Evolutionary conservation across 2,797 vertebrate species (phyloP).

Genomic region (Loriculus beryllinus): DNA sequence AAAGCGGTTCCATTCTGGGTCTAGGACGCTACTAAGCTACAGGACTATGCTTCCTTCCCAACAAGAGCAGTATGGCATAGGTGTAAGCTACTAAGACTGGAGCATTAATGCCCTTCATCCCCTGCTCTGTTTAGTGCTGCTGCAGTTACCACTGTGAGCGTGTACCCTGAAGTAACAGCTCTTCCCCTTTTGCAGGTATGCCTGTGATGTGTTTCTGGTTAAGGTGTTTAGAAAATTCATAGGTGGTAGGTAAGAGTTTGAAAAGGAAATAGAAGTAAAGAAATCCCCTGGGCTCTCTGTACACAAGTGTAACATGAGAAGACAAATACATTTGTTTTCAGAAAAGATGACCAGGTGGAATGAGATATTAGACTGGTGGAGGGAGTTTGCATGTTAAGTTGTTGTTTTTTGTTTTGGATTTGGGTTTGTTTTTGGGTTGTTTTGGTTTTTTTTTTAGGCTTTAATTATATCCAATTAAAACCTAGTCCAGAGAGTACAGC

Average conservation of each 20-base stretch:
- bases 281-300: background rate
- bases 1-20: background rate
- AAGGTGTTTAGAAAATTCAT: background rate
- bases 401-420: no score
- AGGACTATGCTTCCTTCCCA: background rate
- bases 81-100: background rate
- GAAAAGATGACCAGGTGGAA: background rate
- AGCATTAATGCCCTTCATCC: background rate
- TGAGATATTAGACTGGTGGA: background rate
- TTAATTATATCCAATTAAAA: conserved; percentile 2
- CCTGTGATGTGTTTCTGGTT: background rate
- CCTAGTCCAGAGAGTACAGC: background rate
- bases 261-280: conserved; percentile 21
- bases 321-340: conserved; percentile 20
- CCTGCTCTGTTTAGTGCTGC: background rate
- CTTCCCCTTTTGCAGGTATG: background rate
- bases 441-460: background rate
- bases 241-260: background rate
- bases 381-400: background rate
- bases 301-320: background rate
- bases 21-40: background rate
- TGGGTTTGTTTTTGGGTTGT: no score
- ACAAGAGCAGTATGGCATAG: background rate
- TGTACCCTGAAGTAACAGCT: background rate
- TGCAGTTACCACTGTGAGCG: background rate